Base-by-base conservation (phyloP, 2,797 vertebrate genomes). In the Caiman crocodilus region DNA sequence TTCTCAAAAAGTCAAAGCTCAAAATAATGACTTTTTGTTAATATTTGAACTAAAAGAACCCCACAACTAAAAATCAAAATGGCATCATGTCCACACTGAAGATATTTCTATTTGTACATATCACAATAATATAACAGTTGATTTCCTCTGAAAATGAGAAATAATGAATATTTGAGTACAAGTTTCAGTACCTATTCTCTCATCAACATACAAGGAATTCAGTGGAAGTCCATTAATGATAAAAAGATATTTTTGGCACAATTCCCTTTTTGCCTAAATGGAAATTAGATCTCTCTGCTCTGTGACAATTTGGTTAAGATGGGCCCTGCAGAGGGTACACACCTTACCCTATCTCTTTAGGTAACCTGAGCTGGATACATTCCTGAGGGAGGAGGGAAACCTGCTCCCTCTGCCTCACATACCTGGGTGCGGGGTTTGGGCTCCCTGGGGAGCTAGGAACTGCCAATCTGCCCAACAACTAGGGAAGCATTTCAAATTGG, bases 181-280 rank as follows among this genome's bases (percentile, higher is more conserved):
- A 7, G 57, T 61, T 65, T 96, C 82, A 63, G 4, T 35, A 81
- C 2, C 18, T 79, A 65, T 87, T 59, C 28, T 69, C 57, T 30
- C 0, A 0, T 64, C 60, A 79, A 20, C 16, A 30, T 78, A 75
- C 76, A 74, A 92, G 67, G 55, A 75, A 84, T 84, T 16, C 7
- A 82, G 35, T 7, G 59, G 92, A 57, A n/a, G 55, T 93, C 75
- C 88, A 83, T 42, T 82, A 93, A 90, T 26, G 73, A 89, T 92
- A 60, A 87, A 95, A 14, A 94, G 79, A 79, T 30, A 78, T 78
- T 80, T 30, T 94, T 90, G 96, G 84, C 76, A 91, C 92, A 95
- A 91, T 92, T 90, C 20, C 28, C 65, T 28, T 81, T 56, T 55
- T 82, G 85, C 16, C 73, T 89, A 92, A 96, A 97, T 85, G 60